These are phyloP conservation scores for Enteromius fasciolatus DNA, from an alignment of 2,797 vertebrate genomes.

Conservation along the genomic window DNA sequence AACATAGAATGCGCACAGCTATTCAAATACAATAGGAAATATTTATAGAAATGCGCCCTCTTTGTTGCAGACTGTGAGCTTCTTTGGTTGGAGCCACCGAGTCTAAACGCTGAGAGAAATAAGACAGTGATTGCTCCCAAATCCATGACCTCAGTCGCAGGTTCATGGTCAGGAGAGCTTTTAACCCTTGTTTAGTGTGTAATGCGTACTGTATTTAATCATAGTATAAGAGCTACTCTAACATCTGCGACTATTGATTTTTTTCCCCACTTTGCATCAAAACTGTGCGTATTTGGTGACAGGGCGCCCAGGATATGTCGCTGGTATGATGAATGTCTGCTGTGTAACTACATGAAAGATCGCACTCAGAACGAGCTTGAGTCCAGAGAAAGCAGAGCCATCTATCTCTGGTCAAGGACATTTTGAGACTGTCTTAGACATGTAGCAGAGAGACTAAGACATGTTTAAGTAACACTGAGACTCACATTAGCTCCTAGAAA, in stretches of 20 bases:
- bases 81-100: slow-evolving; percentile 72
- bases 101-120: slow-evolving; percentile 73
- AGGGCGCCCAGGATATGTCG: slow-evolving; percentile 41
- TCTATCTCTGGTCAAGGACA: slow-evolving; percentile 39
- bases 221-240: slow-evolving; percentile 69
- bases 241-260: slow-evolving; percentile 76
- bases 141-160: slow-evolving; percentile 8
- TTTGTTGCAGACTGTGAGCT: slow-evolving; percentile 59
- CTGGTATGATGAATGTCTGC: slow-evolving; percentile 65
- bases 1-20: neutral
- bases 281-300: slow-evolving; percentile 76
- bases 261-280: slow-evolving; percentile 69
- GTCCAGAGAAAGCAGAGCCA: neutral
- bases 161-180: slow-evolving; percentile 47
- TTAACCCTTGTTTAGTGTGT: slow-evolving; percentile 64
- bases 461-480: neutral
- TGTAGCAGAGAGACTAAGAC: neutral
- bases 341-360: slow-evolving; percentile 30
- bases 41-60: slow-evolving; percentile 66
- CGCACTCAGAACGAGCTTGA: slow-evolving; percentile 1
- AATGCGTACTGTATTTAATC: slow-evolving; percentile 71
- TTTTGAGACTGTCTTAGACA: slow-evolving; percentile 26
- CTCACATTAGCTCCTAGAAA: neutral
- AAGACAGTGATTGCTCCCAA: slow-evolving; percentile 6
- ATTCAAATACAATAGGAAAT: slow-evolving; percentile 62